Evolutionary conservation across 2,888 invertebrate genomes (phyloP).

Genomic region (Arctia plantaginis): DNA sequence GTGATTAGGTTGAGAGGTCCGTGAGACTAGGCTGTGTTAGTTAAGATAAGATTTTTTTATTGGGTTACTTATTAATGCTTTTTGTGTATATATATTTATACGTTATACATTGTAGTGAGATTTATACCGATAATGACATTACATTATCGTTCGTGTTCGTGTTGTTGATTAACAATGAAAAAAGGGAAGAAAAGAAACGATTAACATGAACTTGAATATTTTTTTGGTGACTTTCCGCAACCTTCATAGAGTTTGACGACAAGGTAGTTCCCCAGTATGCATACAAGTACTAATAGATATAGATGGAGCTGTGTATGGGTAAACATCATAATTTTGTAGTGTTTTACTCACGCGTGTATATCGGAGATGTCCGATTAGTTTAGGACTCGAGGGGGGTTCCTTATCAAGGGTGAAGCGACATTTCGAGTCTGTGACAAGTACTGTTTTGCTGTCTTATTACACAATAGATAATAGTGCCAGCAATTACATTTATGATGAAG

Average conservation of each 20-base stretch:
- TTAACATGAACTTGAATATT: neutral
- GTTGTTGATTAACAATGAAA: too few species aligned
- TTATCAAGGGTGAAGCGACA: too few species aligned
- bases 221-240: neutral
- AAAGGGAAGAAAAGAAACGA: too few species aligned
- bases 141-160: too few species aligned
- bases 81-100: neutral
- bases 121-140: too few species aligned
- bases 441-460: neutral
- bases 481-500: too few species aligned
- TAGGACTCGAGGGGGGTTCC: too few species aligned
- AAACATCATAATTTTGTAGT: neutral
- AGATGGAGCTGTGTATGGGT: neutral
- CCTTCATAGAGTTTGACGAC: neutral
- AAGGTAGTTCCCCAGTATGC: neutral
- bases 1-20: neutral
- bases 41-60: neutral
- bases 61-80: neutral
- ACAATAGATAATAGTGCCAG: neutral
- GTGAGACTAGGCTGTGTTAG: neutral
- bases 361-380: too few species aligned
- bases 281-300: neutral
- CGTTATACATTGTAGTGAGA: too few species aligned
- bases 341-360: too few species aligned
- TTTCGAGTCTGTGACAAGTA: neutral